Evolutionary conservation across 2,888 invertebrate species (phyloP).

Genomic region (Hypomecis punctinalis): DNA sequence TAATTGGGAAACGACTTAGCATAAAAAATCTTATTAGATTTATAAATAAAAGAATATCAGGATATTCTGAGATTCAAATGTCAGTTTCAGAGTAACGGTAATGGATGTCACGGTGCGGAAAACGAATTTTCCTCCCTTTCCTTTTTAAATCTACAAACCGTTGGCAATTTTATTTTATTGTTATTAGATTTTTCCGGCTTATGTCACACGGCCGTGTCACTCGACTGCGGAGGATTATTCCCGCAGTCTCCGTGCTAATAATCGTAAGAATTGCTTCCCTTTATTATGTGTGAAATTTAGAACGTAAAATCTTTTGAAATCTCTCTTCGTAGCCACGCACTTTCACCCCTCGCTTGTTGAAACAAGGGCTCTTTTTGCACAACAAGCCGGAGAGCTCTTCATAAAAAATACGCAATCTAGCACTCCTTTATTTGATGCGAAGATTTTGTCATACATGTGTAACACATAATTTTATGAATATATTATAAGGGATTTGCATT

Average conservation of each 20-base stretch:
- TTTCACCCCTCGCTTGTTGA: constrained; percentile 49
- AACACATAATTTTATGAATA: constrained; percentile 76
- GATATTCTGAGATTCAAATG: constrained; percentile 66
- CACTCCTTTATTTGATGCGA: constrained; percentile 66
- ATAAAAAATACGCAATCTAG: constrained; percentile 67
- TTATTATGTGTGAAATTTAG: constrained; percentile 84
- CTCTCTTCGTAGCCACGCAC: constrained; percentile 49
- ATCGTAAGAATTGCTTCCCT: constrained; percentile 84
- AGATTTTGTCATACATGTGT: constrained; percentile 73
- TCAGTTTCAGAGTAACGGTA: constrained; percentile 82
- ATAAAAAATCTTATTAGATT: constrained; percentile 45
- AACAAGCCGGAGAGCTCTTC: constrained; percentile 53
- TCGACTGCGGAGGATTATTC: constrained; percentile 81
- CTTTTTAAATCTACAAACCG: constrained; percentile 83
- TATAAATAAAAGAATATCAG: constrained; percentile 57
- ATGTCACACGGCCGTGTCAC: constrained; percentile 81
- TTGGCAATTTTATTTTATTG: constrained; percentile 85
- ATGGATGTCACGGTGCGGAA: constrained; percentile 78
- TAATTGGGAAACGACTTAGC: constrained; percentile 37
- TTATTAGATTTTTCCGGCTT: constrained; percentile 85
- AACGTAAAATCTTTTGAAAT: constrained; percentile 68
- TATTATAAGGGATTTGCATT: constrained; percentile 72
- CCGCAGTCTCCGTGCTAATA: constrained; percentile 82
- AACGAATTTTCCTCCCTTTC: constrained; percentile 81
- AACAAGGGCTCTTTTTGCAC: constrained; percentile 61